phyloP scores from a whole-genome alignment of 2,888 invertebrate genomes.

The Hypomecis punctinalis region DNA sequence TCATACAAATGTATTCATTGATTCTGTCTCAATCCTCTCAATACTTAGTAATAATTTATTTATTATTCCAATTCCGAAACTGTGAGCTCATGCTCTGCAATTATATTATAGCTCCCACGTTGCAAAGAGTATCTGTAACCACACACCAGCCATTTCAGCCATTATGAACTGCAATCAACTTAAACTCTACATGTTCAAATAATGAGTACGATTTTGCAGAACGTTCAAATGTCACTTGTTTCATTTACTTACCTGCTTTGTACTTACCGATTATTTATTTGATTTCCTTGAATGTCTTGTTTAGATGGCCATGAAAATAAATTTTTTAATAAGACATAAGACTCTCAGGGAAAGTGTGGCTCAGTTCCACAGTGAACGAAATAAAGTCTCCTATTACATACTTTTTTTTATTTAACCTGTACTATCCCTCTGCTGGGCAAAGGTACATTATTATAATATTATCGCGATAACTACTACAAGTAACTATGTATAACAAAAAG shows the following conservation, averaged over 20 bases:
- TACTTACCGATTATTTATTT: no score
- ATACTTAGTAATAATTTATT: conserved; percentile 17
- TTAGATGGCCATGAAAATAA: no score
- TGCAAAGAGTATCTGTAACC: conserved; percentile 25
- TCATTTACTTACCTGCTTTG: background rate
- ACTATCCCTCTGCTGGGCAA: no score
- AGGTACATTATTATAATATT: no score
- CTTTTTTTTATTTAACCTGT: no score
- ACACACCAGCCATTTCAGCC: conserved; percentile 23
- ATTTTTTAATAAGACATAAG: no score
- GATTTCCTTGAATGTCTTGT: no score
- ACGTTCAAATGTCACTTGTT: conserved; percentile 28
- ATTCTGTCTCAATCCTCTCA: conserved; percentile 9
- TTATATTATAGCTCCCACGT: conserved; percentile 34
- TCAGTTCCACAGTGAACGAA: no score
- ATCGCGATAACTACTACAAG: no score
- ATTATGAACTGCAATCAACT: conserved; percentile 37
- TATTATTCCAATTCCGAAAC: conserved; percentile 23
- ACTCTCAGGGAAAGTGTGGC: no score
- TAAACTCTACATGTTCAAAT: conserved; percentile 49
- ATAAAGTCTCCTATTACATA: no score
- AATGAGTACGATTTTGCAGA: conserved; percentile 39
- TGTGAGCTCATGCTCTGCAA: conserved; percentile 23
- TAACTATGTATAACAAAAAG: no score
- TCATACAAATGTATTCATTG: conserved; percentile 22